Percentiles rank a stretch among this genome's conserved stretches.
phyloP scores from a whole-genome alignment of 2,888 invertebrate genomes.

The Diarsia brunnea region DNA sequence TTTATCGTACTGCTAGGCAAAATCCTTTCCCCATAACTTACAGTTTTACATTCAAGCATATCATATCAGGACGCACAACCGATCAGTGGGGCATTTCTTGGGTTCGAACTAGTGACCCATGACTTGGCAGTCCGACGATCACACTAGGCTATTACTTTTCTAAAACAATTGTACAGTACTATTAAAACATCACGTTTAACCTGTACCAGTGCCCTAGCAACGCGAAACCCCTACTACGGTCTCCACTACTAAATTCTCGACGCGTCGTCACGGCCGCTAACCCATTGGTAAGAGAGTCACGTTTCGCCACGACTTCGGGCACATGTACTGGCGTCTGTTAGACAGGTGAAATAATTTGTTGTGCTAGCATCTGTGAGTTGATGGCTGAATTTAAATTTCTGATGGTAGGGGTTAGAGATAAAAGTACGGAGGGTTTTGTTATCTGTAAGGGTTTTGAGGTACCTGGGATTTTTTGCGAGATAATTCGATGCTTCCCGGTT shows the following conservation, averaged over 20 bases:
- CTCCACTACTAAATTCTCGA: constrained; percentile 59
- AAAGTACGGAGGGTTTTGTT: not conserved
- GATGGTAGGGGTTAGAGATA: constrained; percentile 1
- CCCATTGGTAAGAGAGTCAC: constrained; percentile 56
- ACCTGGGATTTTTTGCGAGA: constrained; percentile 1
- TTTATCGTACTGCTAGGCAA: too few relatives aligned
- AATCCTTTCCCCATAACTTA: too few relatives aligned
- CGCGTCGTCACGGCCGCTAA: constrained; percentile 50
- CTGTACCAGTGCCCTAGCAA: constrained; percentile 10
- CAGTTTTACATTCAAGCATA: too few relatives aligned
- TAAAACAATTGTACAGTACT: too few relatives aligned
- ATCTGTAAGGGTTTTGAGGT: not conserved
- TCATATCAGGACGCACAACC: too few relatives aligned
- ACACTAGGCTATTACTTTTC: too few relatives aligned
- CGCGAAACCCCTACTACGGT: constrained; percentile 6
- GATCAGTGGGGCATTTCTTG: too few relatives aligned
- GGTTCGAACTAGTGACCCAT: too few relatives aligned
- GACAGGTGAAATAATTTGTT: constrained; percentile 68
- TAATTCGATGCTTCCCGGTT: too few relatives aligned
- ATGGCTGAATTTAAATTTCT: constrained; percentile 62
- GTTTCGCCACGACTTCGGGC: constrained; percentile 49
- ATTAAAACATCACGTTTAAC: constrained; percentile 38
- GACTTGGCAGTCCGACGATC: too few relatives aligned
- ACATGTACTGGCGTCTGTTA: constrained; percentile 57
- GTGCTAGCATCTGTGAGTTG: constrained; percentile 55